A percentile compares a stretch with the other conserved stretches of the same genome.
These are phyloP conservation scores for Heliocidaris tuberculata DNA, from an alignment of 35 echinoderm and acorn worm genomes.

Conservation along the genomic window DNA sequence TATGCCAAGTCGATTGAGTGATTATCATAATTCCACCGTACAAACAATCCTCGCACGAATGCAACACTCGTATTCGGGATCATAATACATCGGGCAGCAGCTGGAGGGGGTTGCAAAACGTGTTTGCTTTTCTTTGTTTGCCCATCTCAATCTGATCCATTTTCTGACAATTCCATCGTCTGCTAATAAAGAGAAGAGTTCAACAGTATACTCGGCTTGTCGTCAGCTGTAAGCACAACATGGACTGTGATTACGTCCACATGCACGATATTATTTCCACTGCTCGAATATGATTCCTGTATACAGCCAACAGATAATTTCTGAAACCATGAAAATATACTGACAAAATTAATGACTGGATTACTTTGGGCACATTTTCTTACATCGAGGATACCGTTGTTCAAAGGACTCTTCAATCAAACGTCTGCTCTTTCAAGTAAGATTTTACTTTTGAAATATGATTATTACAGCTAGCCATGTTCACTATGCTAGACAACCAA, in stretches of 20 bases:
- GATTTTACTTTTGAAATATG: too few relatives aligned
- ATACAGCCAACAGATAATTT: too few relatives aligned
- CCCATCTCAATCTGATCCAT: not conserved
- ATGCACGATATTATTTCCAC: not conserved
- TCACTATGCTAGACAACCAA: too few relatives aligned
- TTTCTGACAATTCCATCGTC: not conserved
- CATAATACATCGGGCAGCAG: not conserved
- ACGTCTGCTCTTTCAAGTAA: too few relatives aligned
- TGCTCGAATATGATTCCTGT: too few relatives aligned
- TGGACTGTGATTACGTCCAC: not conserved
- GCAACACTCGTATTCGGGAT: not conserved
- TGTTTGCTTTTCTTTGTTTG: not conserved
- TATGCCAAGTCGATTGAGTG: not conserved
- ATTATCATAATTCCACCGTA: not conserved
- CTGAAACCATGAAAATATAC: too few relatives aligned
- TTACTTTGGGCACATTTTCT: too few relatives aligned
- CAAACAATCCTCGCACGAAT: not conserved
- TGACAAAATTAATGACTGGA: too few relatives aligned
- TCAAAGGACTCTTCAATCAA: too few relatives aligned
- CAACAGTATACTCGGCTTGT: not conserved
- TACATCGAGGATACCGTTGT: too few relatives aligned
- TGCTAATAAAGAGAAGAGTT: not conserved
- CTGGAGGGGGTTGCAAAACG: not conserved
- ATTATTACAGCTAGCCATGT: too few relatives aligned
- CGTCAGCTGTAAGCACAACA: not conserved